A percentile compares a stretch with the other conserved stretches of the same genome.
Conservation (phyloP, 2,113 vertebrate genomes). For the Erythrocercus mccallii region DNA sequence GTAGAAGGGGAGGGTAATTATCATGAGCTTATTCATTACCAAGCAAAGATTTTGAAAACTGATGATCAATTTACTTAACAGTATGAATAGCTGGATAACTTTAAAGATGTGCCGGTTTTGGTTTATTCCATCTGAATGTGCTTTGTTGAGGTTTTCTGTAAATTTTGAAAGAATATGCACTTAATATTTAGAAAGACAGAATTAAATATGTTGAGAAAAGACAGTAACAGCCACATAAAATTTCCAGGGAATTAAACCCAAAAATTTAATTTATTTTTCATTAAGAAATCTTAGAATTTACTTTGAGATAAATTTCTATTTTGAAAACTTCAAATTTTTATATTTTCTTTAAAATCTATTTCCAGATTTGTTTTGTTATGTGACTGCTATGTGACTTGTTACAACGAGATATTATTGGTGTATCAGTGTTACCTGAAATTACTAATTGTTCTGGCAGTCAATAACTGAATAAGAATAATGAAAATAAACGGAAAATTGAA, state of each 20-base stretch:
- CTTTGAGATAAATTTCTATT: background rate
- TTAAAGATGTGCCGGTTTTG: background rate
- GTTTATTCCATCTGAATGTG: background rate
- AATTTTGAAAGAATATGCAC: background rate
- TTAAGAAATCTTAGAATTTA: background rate
- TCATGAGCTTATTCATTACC: background rate
- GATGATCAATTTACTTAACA: background rate
- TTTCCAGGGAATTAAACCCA: background rate
- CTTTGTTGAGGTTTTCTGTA: background rate
- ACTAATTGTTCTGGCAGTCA: background rate
- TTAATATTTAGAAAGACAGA: background rate
- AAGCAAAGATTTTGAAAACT: background rate
- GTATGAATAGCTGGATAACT: background rate
- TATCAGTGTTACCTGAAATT: background rate
- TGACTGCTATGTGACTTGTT: background rate
- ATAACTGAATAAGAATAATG: background rate
- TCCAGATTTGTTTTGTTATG: background rate
- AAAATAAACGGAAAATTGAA: background rate
- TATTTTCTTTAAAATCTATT: background rate
- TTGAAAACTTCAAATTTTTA: background rate
- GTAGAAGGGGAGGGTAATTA: conserved; percentile 9
- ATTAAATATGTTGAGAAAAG: background rate
- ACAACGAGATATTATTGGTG: background rate
- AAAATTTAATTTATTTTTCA: background rate
- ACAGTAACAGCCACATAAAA: background rate